phyloP scores from a whole-genome alignment of 92 coral and sea anemone species.

The Muricea muricata region DNA sequence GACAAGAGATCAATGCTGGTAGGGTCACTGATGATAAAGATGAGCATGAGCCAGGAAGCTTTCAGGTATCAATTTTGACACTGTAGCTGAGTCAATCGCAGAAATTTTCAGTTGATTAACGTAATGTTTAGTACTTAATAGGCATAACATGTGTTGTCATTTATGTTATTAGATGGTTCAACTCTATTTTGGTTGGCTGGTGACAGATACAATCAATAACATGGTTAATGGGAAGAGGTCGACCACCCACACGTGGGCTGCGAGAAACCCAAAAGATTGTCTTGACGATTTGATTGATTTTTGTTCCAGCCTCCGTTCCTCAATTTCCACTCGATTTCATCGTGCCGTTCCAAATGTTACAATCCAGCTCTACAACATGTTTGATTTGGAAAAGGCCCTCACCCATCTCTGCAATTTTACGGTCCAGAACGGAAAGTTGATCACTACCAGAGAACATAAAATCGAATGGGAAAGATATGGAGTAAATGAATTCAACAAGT shows the following conservation, averaged over 20 bases:
- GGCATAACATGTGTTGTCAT: too few relatives aligned
- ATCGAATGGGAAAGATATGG: background rate
- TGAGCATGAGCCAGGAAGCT: background rate
- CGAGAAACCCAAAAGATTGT: background rate
- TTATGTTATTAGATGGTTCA: background rate
- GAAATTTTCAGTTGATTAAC: too few relatives aligned
- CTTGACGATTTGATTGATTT: constrained; percentile 1
- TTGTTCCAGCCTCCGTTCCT: background rate
- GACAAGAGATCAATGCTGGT: background rate
- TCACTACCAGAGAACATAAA: background rate
- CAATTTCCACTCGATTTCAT: constrained; percentile 11
- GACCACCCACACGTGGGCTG: background rate
- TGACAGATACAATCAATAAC: background rate
- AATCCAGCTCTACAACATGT: background rate
- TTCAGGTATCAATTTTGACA: background rate
- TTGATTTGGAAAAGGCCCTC: constrained; percentile 20
- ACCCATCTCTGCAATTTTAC: constrained; percentile 18
- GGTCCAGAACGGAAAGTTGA: background rate
- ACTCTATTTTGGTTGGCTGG: constrained; percentile 1
- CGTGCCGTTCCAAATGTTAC: constrained; percentile 7
- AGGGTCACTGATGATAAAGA: background rate
- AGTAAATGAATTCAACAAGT: background rate
- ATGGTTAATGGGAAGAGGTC: background rate
- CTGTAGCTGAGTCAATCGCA: background rate
- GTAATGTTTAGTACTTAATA: too few relatives aligned